Conservation (phyloP, 2,888 invertebrate genomes). For the Arge pagana region DNA sequence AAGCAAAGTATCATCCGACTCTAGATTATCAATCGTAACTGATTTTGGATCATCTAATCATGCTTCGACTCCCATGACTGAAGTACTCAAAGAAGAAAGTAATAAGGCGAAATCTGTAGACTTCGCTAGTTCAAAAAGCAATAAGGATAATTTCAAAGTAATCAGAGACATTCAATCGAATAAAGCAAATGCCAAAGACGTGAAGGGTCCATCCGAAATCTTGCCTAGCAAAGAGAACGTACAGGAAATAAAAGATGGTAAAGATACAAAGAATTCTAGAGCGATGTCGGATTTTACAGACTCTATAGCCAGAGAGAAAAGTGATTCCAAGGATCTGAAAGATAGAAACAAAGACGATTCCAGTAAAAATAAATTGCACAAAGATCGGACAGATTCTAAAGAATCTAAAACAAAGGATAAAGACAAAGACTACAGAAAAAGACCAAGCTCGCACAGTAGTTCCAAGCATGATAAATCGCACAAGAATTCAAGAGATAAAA, state of each 20-base stretch:
- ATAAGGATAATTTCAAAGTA: constrained; percentile 49
- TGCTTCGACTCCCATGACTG: constrained; percentile 47
- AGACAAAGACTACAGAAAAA: constrained; percentile 34
- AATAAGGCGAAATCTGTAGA: constrained; percentile 57
- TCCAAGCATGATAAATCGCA: constrained; percentile 18
- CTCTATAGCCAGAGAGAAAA: constrained; percentile 40
- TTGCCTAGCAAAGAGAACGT: constrained; percentile 43
- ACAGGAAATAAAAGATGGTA: constrained; percentile 38
- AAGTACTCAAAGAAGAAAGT: constrained; percentile 42
- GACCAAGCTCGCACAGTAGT: constrained; percentile 22
- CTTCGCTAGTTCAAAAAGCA: constrained; percentile 41
- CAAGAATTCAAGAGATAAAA: constrained; percentile 32
- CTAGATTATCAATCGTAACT: constrained; percentile 62
- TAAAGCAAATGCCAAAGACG: constrained; percentile 34
- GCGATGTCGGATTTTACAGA: constrained; percentile 44
- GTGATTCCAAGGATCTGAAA: constrained; percentile 40
- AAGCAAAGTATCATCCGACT: constrained; percentile 68
- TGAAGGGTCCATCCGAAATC: constrained; percentile 41
- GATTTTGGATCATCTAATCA: constrained; percentile 60
- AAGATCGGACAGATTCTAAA: constrained; percentile 35
- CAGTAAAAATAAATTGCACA: constrained; percentile 37
- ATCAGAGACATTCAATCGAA: constrained; percentile 43
- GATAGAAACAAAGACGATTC: constrained; percentile 43
- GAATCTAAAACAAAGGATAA: constrained; percentile 32
- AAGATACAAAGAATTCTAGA: constrained; percentile 35